Conservation (phyloP, 2,113 vertebrate genomes). For the Protomyctophum bolini region DNA sequence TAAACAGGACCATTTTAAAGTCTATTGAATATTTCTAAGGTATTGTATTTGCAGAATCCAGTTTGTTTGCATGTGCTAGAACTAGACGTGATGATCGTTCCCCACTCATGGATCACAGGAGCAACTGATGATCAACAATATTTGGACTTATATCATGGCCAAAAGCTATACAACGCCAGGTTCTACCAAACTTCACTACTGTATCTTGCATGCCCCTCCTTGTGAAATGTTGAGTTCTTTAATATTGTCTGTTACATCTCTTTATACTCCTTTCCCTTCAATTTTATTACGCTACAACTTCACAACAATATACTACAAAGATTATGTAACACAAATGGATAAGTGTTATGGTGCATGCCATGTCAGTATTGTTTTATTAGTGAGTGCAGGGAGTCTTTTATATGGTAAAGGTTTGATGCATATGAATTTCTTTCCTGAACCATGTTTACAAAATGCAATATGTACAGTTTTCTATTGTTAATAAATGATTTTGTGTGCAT, state of each 20-base stretch:
- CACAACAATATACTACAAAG: neutral
- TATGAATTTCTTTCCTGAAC: neutral
- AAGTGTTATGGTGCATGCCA: neutral
- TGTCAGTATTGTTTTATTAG: slow-evolving; percentile 10
- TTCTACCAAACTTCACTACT: too few species aligned
- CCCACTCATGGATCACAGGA: too few species aligned
- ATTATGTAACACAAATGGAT: neutral
- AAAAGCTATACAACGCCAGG: too few species aligned
- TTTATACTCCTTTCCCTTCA: neutral
- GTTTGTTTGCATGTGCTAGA: too few species aligned
- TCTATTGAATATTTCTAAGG: too few species aligned
- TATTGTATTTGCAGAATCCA: too few species aligned
- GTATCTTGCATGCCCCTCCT: too few species aligned
- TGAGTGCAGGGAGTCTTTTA: slow-evolving; percentile 16
- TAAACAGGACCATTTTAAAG: too few species aligned
- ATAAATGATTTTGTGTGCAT: slow-evolving; percentile 40
- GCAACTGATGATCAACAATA: too few species aligned
- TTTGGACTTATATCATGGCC: too few species aligned
- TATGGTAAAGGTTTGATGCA: neutral
- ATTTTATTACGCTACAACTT: neutral
- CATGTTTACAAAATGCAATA: slow-evolving; percentile 26
- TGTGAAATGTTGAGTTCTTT: too few species aligned
- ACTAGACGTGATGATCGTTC: too few species aligned
- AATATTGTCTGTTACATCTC: slow-evolving; percentile 4
- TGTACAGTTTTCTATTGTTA: slow-evolving; percentile 58